phyloP scores from a whole-genome alignment of 2,888 invertebrate genomes.

The Ethmia dodecea region DNA sequence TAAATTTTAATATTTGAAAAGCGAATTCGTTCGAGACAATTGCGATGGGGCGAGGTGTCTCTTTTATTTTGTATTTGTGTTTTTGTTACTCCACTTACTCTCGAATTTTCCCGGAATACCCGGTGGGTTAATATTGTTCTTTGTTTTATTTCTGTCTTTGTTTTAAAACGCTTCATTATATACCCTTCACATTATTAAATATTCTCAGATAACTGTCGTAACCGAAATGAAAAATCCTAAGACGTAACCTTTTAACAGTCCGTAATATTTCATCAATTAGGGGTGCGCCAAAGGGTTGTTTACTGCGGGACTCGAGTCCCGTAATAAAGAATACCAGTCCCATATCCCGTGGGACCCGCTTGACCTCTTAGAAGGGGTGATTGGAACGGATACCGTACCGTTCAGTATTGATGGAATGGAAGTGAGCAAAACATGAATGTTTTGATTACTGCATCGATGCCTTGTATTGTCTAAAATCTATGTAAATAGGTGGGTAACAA shows the following conservation, averaged over 20 bases:
- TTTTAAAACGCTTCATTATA: too few relatives aligned
- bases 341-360: slow-evolving; percentile 37
- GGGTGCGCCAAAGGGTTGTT: slow-evolving; percentile 46
- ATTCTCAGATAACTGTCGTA: too few relatives aligned
- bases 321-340: slow-evolving; percentile 59
- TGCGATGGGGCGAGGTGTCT: slow-evolving; percentile 55
- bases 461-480: too few relatives aligned
- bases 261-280: slow-evolving; percentile 52
- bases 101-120: too few relatives aligned
- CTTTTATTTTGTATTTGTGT: slow-evolving; percentile 51
- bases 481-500: too few relatives aligned
- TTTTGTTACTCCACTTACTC: slow-evolving; percentile 19
- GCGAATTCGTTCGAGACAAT: slow-evolving; percentile 54
- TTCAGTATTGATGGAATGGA: background rate
- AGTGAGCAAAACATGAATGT: too few relatives aligned
- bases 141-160: too few relatives aligned
- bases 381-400: background rate
- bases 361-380: slow-evolving; percentile 42
- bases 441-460: too few relatives aligned
- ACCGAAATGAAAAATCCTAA: too few relatives aligned
- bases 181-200: too few relatives aligned
- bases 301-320: slow-evolving; percentile 34
- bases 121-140: too few relatives aligned
- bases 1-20: slow-evolving; percentile 79
- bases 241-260: slow-evolving; percentile 24